Base-by-base conservation (phyloP, 2,113 vertebrate species). In the Thomomys bottae region DNA sequence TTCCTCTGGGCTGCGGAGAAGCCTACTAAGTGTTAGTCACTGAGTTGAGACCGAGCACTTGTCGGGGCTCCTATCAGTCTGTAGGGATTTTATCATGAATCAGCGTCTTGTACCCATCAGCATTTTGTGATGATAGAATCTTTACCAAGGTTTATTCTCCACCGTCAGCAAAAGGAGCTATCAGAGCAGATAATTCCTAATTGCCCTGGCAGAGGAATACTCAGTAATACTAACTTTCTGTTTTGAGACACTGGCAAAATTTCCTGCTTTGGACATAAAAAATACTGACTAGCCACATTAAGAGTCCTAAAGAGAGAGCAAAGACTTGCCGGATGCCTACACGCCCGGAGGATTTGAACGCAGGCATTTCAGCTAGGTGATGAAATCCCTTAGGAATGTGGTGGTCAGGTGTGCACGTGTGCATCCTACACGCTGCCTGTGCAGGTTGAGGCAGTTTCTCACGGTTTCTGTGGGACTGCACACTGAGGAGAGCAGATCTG, bases 31-130 rank as follows among this genome's bases (percentile, higher is more conserved):
- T 49, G 45, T 49, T 49, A 12, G 45, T 49, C 45, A 12, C 45
- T 12, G 45, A 11, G 45, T 49, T 49, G 2, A 49, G 45, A 8
- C 45, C 45, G 9, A 49, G 11, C 96, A 94, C 88, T 94, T 92
- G 86, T 95, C 68, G 85, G 94, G 96, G 93, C 94, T 87, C 94
- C 94, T 88, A 21, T 71, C 79, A 24, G 63, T 79, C 68, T 70
- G 1, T 0, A n/a, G 84, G 45, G 9, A 24, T 36, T 70, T 54
- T 63, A 61, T 40, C 73, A 24, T 34, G 80, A 81, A 70, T 66
- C n/a, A 42, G 64, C 45, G 38, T 91, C 78, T 83, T 45, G 23
- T 61, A 77, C 76, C 79, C 90, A 86, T 49, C 30, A 83, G 49
- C 18, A 36, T 72, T 28, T 71, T 36, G 24, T 24, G 24, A 79